Conservation (phyloP, 1,140 invertebrate species). For the Hypothenemus hampei region DNA sequence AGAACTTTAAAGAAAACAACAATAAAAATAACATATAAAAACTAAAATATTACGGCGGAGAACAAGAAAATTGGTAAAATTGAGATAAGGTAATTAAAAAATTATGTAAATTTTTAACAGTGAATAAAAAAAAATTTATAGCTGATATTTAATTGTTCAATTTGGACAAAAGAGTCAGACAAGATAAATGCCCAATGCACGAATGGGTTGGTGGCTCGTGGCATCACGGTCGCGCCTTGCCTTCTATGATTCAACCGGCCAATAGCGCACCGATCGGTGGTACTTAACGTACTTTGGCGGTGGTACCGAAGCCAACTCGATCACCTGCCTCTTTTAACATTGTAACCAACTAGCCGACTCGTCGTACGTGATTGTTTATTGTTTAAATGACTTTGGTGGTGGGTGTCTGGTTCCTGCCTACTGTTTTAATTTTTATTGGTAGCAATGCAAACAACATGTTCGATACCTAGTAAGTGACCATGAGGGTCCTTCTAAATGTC, state of each 20-base stretch:
- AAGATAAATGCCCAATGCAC: too few species aligned
- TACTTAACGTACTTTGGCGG: conserved; percentile 17
- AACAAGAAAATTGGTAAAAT: too few species aligned
- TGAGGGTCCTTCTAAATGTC: too few species aligned
- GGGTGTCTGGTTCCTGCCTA: conserved; percentile 10
- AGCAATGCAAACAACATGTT: not conserved
- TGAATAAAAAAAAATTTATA: too few species aligned
- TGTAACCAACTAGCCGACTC: conserved; percentile 14
- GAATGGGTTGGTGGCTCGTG: conserved; percentile 15
- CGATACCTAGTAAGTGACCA: not conserved
- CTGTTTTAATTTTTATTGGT: not conserved
- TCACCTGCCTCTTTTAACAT: conserved; percentile 22
- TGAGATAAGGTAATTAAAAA: too few species aligned
- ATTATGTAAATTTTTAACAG: too few species aligned
- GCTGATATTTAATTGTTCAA: too few species aligned
- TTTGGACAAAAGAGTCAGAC: too few species aligned
- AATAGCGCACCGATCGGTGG: conserved; percentile 21
- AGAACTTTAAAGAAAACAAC: too few species aligned
- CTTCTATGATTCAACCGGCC: conserved; percentile 7
- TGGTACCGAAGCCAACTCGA: conserved; percentile 14
- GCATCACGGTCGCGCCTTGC: conserved; percentile 2
- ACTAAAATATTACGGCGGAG: too few species aligned
- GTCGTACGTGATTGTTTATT: conserved; percentile 10
- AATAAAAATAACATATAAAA: too few species aligned
- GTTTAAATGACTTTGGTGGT: conserved; percentile 5